These are phyloP conservation scores for Alethe diademata DNA, from an alignment of 2,113 vertebrate genomes.

Conservation along the genomic window DNA sequence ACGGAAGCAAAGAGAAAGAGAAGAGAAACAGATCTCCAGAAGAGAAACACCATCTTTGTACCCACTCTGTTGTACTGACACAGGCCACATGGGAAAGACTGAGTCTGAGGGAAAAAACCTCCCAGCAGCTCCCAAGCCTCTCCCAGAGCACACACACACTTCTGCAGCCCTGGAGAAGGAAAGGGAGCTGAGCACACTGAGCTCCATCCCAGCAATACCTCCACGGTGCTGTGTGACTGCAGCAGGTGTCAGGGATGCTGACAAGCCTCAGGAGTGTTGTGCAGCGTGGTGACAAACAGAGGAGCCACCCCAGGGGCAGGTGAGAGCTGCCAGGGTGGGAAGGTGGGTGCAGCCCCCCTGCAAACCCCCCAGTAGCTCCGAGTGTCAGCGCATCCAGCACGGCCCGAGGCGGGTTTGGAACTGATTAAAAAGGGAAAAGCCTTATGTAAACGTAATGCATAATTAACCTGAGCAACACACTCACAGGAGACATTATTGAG, in stretches of 20 bases:
- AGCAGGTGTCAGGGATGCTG: background rate
- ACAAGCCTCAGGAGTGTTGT: background rate
- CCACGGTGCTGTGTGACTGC: background rate
- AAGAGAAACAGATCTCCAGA: background rate
- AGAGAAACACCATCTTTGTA: background rate
- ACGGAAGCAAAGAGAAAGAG: background rate
- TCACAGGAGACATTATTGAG: background rate
- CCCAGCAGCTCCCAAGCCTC: background rate
- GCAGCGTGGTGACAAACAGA: background rate
- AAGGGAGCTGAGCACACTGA: fast-evolving
- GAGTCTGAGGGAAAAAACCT: background rate
- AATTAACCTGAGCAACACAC: constrained; percentile 20
- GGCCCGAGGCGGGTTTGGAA: background rate
- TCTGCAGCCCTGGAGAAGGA: background rate
- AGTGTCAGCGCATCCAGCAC: background rate
- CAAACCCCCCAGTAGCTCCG: fast-evolving
- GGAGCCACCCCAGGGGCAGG: background rate
- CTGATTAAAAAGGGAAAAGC: constrained; percentile 31
- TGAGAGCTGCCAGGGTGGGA: background rate
- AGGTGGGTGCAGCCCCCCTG: background rate
- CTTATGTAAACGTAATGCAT: constrained; percentile 61
- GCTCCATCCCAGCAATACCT: background rate
- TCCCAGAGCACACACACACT: background rate
- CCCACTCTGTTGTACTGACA: background rate
- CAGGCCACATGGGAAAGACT: background rate